A percentile compares a stretch with the other conserved stretches of the same genome.
phyloP scores from a whole-genome alignment of 2,888 invertebrate species.

The Papilio protenor region DNA sequence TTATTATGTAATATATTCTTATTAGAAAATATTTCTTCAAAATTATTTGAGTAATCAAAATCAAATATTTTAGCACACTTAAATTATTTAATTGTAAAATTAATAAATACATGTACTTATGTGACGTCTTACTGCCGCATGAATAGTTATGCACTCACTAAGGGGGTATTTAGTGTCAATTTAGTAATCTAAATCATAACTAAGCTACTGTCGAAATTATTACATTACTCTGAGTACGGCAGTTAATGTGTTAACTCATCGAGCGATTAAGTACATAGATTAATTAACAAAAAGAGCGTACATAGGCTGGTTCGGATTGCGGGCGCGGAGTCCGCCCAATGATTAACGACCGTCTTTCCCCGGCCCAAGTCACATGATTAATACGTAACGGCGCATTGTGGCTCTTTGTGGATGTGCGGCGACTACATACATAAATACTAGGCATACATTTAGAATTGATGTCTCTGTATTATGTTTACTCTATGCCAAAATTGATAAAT shows the following conservation, averaged over 20 bases:
- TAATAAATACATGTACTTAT: background rate
- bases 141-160: background rate
- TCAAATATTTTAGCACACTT: background rate
- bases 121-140: background rate
- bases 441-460: conserved; percentile 29
- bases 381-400: conserved; percentile 75
- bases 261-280: conserved; percentile 55
- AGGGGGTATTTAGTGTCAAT: background rate
- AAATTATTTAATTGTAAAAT: no score
- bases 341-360: conserved; percentile 78
- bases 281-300: conserved; percentile 81
- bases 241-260: conserved; percentile 30
- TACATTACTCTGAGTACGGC: background rate
- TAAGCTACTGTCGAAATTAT: background rate
- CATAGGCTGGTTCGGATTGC: conserved; percentile 69
- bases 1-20: background rate
- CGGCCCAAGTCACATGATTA: conserved; percentile 77
- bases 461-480: conserved; percentile 32
- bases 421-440: conserved; percentile 31
- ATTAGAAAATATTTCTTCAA: background rate
- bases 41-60: background rate
- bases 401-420: conserved; percentile 48
- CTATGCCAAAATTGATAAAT: background rate
- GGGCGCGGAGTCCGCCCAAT: conserved; percentile 71
- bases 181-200: background rate